Percentiles rank a stretch among this genome's conserved stretches.
Conservation (phyloP, 2,113 vertebrate genomes). For the Rhineura floridana region DNA sequence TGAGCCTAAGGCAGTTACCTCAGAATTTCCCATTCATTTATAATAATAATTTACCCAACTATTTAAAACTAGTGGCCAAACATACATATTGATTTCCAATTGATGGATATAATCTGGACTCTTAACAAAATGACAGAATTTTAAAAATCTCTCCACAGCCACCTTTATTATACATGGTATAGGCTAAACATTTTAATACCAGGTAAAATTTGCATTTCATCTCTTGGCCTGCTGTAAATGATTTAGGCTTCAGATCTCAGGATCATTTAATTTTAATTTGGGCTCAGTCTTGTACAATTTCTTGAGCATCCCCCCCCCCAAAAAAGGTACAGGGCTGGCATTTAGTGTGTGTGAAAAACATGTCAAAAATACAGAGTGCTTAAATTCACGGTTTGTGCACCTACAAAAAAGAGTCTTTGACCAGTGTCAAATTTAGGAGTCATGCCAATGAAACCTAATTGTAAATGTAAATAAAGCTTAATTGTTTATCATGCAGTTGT, state of each 20-base stretch:
- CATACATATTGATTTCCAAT: slow-evolving; percentile 68
- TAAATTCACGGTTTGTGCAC: slow-evolving; percentile 61
- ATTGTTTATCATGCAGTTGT: slow-evolving; percentile 56
- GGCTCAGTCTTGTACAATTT: slow-evolving; percentile 60
- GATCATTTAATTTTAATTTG: slow-evolving; percentile 71
- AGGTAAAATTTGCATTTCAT: slow-evolving; percentile 69
- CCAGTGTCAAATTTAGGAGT: slow-evolving; percentile 58
- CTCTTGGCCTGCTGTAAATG: slow-evolving; percentile 50
- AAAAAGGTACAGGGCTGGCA: slow-evolving; percentile 52
- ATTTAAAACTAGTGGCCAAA: slow-evolving; percentile 65
- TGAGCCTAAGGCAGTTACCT: slow-evolving; percentile 51
- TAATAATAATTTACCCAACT: slow-evolving; percentile 49
- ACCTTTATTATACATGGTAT: slow-evolving; percentile 60
- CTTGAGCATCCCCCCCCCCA: slow-evolving; percentile 49
- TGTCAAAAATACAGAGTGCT: slow-evolving; percentile 62
- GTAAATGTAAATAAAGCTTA: slow-evolving; percentile 68
- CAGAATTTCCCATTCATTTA: slow-evolving; percentile 62
- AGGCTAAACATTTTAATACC: slow-evolving; percentile 66
- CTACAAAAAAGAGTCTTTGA: slow-evolving; percentile 65
- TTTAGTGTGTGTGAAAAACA: slow-evolving; percentile 63
- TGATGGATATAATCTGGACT: slow-evolving; percentile 54
- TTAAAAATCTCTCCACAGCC: slow-evolving; percentile 61
- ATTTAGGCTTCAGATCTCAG: slow-evolving; percentile 65
- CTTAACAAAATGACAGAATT: slow-evolving; percentile 63
- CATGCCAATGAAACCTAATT: slow-evolving; percentile 61